Evolutionary conservation across 1,140 invertebrate species (phyloP), one percentile per base, ranked within the genome.

Genomic region (Drosophila fuyamai): DNA sequence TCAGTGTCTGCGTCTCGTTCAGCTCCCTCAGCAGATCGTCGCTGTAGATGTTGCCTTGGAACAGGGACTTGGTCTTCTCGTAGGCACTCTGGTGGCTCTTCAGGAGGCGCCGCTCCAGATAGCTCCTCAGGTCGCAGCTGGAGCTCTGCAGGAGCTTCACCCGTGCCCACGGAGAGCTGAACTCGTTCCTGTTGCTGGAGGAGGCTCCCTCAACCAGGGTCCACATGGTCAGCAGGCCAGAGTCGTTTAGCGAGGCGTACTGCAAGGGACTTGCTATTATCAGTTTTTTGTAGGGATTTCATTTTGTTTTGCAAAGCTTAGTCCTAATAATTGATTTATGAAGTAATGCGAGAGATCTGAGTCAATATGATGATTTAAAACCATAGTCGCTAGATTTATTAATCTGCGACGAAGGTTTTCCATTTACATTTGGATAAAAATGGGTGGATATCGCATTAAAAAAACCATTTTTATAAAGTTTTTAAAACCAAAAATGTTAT

Each of bases 1-100:
- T 51, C 5, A 75, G 54, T 1, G 68, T 81, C 41, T 81, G 76
- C 0, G 79, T 90, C 35, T 90, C 76, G 38, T 92, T 86, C 0
- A 92, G 67, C 54, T 92, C 92, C 5, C 79, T 61, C 16, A 92
- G 61, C 18, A 82, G 46, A 23, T 85, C 80, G 43, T 92, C 92
- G 29, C 73, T 90, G 58, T 92, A 92, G 44, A 92, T 75, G 35
- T 92, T 89, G 46, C 86, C 91, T 66, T 92, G 84, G 36, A 92
- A 92, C 14, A 91, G 53, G 1, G 77, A 78, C 35, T 90, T 90
- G 40, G 86, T 92, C 61, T 90, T 83, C 8, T 92, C 90, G 46
- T 90, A 92, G 32, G 61, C 62, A 50, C 74, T 89, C 27, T 79
- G 76, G 1, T 40, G 47, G 9, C 50, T 73, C 41, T 56, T 88